Percentiles rank a stretch among this genome's conserved stretches.
phyloP scores from a whole-genome alignment of 2,888 invertebrate species.

The Polyommatus iphigenia region DNA sequence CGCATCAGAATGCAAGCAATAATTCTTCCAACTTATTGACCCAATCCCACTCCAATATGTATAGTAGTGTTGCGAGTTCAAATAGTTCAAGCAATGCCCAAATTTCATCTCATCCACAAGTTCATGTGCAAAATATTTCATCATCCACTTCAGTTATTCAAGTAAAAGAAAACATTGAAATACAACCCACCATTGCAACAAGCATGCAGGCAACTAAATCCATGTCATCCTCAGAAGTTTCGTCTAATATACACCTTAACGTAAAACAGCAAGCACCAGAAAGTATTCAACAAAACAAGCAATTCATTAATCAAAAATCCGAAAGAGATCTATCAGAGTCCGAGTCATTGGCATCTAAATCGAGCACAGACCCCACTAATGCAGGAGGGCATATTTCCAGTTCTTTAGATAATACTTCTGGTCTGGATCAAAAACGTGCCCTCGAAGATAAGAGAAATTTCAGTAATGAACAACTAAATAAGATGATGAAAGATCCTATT shows the following conservation, averaged over 20 bases:
- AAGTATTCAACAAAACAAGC: slow-evolving; percentile 52
- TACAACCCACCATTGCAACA: slow-evolving; percentile 47
- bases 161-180: slow-evolving; percentile 36
- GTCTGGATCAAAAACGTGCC: slow-evolving; percentile 54
- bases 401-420: slow-evolving; percentile 53
- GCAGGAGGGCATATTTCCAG: slow-evolving; percentile 50
- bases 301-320: slow-evolving; percentile 56
- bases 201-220: slow-evolving; percentile 47
- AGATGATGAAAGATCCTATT: slow-evolving; percentile 72
- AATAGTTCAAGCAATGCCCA: not conserved
- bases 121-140: slow-evolving; percentile 39
- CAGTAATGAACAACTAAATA: slow-evolving; percentile 66
- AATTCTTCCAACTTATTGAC: slow-evolving; percentile 2
- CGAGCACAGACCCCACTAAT: slow-evolving; percentile 56
- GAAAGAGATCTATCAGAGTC: slow-evolving; percentile 67
- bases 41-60: slow-evolving; percentile 20
- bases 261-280: slow-evolving; percentile 56
- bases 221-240: slow-evolving; percentile 48
- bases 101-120: slow-evolving; percentile 34
- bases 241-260: slow-evolving; percentile 49
- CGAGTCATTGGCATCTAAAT: slow-evolving; percentile 61
- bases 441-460: slow-evolving; percentile 63
- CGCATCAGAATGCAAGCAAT: slow-evolving; percentile 8
- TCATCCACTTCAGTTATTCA: slow-evolving; percentile 40
- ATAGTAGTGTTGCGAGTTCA: not conserved